Evolutionary conservation across 1,140 invertebrate species (phyloP).

Genomic region (Drosophila jambulina): DNA sequence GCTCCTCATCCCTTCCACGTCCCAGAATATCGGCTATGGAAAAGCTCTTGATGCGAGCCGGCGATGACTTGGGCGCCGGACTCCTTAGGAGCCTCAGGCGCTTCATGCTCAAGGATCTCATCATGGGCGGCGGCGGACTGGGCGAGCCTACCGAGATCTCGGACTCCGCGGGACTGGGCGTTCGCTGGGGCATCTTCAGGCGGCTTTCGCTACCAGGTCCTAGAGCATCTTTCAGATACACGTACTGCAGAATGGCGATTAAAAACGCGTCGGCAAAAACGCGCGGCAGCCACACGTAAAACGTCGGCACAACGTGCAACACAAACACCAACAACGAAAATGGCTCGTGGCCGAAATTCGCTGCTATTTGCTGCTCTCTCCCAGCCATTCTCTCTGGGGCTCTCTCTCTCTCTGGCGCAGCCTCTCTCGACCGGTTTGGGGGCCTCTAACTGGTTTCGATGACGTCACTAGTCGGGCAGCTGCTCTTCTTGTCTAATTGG

Average conservation of each 20-base stretch:
- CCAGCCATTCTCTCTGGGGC: conserved; percentile 17
- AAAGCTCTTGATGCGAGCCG: conserved; percentile 93
- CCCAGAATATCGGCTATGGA: conserved; percentile 96
- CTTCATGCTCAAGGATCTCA: conserved; percentile 86
- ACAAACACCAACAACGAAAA: conserved; percentile 73
- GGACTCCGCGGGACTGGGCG: conserved; percentile 75
- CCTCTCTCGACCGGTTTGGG: conserved; percentile 51
- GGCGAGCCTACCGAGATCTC: conserved; percentile 83
- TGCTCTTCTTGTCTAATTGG: conserved; percentile 62
- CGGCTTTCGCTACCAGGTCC: neutral
- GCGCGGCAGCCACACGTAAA: conserved; percentile 52
- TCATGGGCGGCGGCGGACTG: conserved; percentile 71
- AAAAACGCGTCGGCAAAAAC: conserved; percentile 77
- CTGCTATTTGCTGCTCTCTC: conserved; percentile 13
- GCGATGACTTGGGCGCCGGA: conserved; percentile 29
- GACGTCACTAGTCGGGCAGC: conserved; percentile 69
- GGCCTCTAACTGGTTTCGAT: conserved; percentile 61
- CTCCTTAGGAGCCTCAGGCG: conserved; percentile 86
- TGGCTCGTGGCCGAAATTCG: conserved; percentile 32
- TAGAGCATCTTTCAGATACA: conserved; percentile 29
- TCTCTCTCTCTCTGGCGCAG: conserved; percentile 2
- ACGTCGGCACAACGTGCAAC: conserved; percentile 70
- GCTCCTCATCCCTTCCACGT: conserved; percentile 84
- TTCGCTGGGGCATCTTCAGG: conserved; percentile 61
- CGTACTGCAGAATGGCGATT: conserved; percentile 21